A percentile compares a stretch with the other conserved stretches of the same genome.
Conservation (phyloP, 1,140 invertebrate species). For the Adelges cooleyi region DNA sequence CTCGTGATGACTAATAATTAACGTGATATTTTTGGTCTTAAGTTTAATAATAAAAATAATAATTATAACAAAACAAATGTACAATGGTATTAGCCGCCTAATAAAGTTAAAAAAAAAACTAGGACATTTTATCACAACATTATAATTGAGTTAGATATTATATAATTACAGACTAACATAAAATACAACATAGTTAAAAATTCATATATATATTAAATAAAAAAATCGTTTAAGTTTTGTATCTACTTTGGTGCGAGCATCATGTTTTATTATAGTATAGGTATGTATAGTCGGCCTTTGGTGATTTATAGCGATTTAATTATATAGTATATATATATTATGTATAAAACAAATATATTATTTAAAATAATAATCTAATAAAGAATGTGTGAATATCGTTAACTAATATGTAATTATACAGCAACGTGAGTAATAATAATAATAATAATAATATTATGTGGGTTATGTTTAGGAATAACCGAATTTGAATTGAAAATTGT, state of each 20-base stretch:
- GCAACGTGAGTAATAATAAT: no score
- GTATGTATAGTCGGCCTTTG: no score
- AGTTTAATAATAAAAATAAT: slow-evolving; percentile 10
- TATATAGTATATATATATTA: no score
- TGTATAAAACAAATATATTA: no score
- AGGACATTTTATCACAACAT: slow-evolving; percentile 24
- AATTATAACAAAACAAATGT: slow-evolving; percentile 16
- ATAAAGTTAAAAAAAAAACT: slow-evolving; percentile 1
- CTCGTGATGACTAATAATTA: slow-evolving; percentile 17
- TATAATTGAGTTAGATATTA: slow-evolving; percentile 19
- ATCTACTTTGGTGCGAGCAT: slow-evolving; percentile 11
- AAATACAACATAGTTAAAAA: slow-evolving; percentile 7
- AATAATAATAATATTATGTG: no score
- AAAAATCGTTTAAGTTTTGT: neutral
- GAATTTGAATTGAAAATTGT: no score
- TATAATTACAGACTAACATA: neutral
- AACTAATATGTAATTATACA: no score
- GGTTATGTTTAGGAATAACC: no score
- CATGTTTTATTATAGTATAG: no score
- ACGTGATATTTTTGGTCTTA: neutral
- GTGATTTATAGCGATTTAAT: no score
- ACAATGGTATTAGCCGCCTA: neutral
- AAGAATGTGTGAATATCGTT: no score
- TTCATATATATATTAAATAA: neutral
- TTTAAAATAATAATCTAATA: no score